Evolutionary conservation across 2,113 vertebrate species (phyloP), one percentile per base, ranked within the genome.

Genomic region (Engraulis encrasicolus): DNA sequence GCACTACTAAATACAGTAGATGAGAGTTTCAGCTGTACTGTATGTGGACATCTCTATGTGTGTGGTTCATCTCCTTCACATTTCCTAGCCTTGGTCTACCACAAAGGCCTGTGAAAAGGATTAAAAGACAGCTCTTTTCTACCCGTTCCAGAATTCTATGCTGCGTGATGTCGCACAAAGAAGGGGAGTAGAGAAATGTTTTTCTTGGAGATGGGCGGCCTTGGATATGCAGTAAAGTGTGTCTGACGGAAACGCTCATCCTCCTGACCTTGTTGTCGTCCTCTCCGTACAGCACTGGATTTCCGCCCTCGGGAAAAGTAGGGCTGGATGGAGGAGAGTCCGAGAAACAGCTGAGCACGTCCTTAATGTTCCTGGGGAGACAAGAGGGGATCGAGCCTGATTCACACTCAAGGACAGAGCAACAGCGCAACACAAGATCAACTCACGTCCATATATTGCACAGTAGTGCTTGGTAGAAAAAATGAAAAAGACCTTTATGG

Each of bases 311-410:
- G 0, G 97, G 97, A 90, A 99, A 99, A 27, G 97, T 98, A 9
- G 98, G 98, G 91, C 98, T 99, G 90, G 97, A 94, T 0, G 98
- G 98, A 77, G 97, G 98, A 61, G 98, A 99, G 92, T 99, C 98
- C 0, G 95, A 97, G 92, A 99, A 99, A 88, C 98, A 99, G 79
- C 98, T 97, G 94, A 99, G 95, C 87, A 99, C 95, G 78, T 99
- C 98, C 66, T 95, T 93, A 90, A 99, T 97, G 92, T 99, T 97
- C 90, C 98, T 99, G 88, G 71, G 20, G 6, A 1, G 0, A 0
- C 86, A 89, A 1, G 31, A 12, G 31, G 15, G 31, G 31, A 74
- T 23, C 23, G 31, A 12, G 9, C 23, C 12, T 11, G 14, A n/a
- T 31, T 54, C 7, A 20, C 19, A 54, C 19, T 45, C 40, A 45